Percentiles rank a stretch among this genome's conserved stretches.
phyloP scores from a whole-genome alignment of 2,888 invertebrate genomes.

The Trachelus iudaicus region DNA sequence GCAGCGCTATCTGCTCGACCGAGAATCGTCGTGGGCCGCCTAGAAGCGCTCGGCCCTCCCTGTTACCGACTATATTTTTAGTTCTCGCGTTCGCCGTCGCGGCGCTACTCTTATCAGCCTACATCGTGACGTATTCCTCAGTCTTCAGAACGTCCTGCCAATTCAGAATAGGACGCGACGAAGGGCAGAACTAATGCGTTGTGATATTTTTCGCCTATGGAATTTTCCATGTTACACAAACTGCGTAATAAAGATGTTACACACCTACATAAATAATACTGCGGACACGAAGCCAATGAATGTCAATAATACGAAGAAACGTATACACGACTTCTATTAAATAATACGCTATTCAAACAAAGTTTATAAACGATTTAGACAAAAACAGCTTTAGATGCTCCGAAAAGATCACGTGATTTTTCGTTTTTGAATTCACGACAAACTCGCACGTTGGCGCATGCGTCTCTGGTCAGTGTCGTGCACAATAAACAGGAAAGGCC shows the following conservation, averaged over 20 bases:
- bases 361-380: background rate
- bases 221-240: background rate
- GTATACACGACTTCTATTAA: background rate
- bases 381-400: background rate
- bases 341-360: background rate
- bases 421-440: background rate
- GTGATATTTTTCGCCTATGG: background rate
- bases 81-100: slow-evolving; percentile 12
- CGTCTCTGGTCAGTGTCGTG: background rate
- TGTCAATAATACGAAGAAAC: background rate
- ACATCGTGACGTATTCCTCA: background rate
- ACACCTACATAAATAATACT: background rate
- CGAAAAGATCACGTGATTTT: background rate
- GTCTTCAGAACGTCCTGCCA: slow-evolving; percentile 1
- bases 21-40: slow-evolving; percentile 19
- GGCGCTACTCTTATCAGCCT: slow-evolving; percentile 2
- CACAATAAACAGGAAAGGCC: background rate
- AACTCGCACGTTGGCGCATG: background rate
- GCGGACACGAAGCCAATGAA: background rate
- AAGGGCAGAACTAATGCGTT: background rate
- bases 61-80: slow-evolving; percentile 27
- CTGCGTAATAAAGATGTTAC: background rate
- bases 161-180: background rate
- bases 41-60: slow-evolving; percentile 15
- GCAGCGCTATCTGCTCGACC: slow-evolving; percentile 17